Evolutionary conservation across 2,797 vertebrate genomes (phyloP), one percentile per base, ranked within the genome.

Genomic region (Alosa sapidissima): DNA sequence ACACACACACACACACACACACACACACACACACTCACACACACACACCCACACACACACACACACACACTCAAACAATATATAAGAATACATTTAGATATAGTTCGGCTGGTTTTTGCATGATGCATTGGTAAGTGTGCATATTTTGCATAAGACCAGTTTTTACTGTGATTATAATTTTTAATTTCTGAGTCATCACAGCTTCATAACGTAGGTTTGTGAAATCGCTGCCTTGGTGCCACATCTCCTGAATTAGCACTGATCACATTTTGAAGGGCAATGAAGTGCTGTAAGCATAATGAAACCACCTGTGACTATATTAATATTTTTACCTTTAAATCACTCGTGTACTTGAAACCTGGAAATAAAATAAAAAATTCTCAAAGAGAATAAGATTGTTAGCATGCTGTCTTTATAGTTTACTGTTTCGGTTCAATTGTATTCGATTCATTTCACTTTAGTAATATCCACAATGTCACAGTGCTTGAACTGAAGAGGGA

Each of bases 141-240:
- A 41, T 78, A 14, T 78, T 78, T 45, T 47, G 41, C 19, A 36
- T 72, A 78, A 21, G 72, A 78, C 72, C 41, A 21, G 33, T 5
- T 78, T 78, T 78, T 78, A 2, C 16, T 19, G 14, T 78, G 36
- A 78, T 78, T 78, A 78, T 78, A 47, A 78, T 47, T 78, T 78
- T 1, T 78, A 78, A 78, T 78, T 78, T 16, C 36, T 78, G 72
- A 78, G 41, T 78, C 68, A 75, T 75, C 72, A 72, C 28, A 72
- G 13, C 33, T n/a, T 72, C 33, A 41, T 72, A 78, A 78, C 41
- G 45, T 36, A 19, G 36, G 72, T 78, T 45, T 47, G 19, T 78
- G 16, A 19, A 78, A 45, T 78, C 45, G 5, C 16, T 78, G 72
- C 41, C 36, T 78, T 45, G 72, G 14, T 19, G 36, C 41, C 19